phyloP scores from a whole-genome alignment of 2,888 invertebrate species.

The Neoascia interrupta region DNA sequence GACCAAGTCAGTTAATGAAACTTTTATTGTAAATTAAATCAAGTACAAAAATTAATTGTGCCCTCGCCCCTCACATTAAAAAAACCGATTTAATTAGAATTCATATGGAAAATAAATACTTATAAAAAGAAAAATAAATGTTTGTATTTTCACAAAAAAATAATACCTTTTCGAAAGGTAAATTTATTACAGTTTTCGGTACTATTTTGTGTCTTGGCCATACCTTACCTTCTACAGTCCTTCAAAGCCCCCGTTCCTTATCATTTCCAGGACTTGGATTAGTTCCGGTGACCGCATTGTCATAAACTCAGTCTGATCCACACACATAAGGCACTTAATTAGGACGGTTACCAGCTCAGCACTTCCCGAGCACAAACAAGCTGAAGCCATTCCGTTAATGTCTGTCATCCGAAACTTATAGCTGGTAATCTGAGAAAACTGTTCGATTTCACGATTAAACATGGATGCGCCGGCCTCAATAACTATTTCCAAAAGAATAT shows the following conservation, averaged over 20 bases:
- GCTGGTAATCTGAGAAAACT: constrained; percentile 52
- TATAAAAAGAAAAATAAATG: background rate
- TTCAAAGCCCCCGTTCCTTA: constrained; percentile 23
- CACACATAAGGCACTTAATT: constrained; percentile 50
- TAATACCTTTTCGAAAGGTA: constrained; percentile 53
- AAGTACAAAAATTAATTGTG: too few species aligned
- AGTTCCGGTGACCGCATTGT: constrained; percentile 46
- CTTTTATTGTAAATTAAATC: too few species aligned
- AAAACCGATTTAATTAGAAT: too few species aligned
- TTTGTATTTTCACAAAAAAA: background rate
- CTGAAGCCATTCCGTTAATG: constrained; percentile 40
- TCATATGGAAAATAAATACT: background rate
- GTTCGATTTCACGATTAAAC: constrained; percentile 70
- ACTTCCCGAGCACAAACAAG: constrained; percentile 49
- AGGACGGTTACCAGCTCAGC: constrained; percentile 39
- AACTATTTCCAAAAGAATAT: constrained; percentile 71
- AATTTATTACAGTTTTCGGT: background rate
- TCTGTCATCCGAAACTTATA: constrained; percentile 70
- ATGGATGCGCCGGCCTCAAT: constrained; percentile 71
- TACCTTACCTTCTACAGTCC: constrained; percentile 27
- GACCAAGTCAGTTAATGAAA: too few species aligned
- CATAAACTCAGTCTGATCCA: constrained; percentile 48
- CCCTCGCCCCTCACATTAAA: too few species aligned
- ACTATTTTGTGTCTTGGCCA: background rate
- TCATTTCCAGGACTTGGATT: constrained; percentile 49